Evolutionary conservation across 2,113 vertebrate genomes (phyloP).

Genomic region (Bucco capensis): DNA sequence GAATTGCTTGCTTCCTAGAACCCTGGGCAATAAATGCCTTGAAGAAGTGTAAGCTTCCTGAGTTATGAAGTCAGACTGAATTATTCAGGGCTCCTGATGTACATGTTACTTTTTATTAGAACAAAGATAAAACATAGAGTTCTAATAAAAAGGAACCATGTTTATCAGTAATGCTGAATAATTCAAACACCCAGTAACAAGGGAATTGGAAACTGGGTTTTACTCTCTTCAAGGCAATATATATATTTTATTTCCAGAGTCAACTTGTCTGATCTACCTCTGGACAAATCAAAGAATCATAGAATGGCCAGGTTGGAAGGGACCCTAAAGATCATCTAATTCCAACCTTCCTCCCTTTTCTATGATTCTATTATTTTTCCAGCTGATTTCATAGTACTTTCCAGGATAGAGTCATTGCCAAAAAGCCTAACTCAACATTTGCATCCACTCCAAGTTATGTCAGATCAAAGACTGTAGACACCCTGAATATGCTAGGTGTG

Average conservation of each 20-base stretch:
- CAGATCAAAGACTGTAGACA: not conserved
- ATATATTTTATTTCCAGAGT: not conserved
- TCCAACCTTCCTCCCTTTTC: too few species aligned
- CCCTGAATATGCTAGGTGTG: not conserved
- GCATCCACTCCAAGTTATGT: not conserved
- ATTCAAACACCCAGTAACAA: not conserved
- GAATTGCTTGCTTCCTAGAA: conserved; percentile 37
- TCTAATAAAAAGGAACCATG: not conserved
- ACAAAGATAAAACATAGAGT: not conserved
- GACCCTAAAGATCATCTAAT: too few species aligned
- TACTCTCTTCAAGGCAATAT: not conserved
- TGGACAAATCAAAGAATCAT: not conserved
- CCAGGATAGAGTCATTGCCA: not conserved
- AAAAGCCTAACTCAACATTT: not conserved
- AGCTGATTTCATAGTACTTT: not conserved
- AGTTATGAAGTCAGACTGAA: not conserved
- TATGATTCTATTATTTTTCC: not conserved
- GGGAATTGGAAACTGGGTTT: not conserved
- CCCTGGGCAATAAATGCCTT: not conserved
- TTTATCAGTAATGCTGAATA: not conserved
- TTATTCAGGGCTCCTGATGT: conserved; percentile 28
- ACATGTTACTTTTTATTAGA: conserved; percentile 19
- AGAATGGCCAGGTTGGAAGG: too few species aligned
- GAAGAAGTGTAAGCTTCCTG: not conserved
- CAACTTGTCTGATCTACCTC: not conserved